Evolutionary conservation across 1,140 invertebrate species (phyloP).

Genomic region (Dendroctonus valens): DNA sequence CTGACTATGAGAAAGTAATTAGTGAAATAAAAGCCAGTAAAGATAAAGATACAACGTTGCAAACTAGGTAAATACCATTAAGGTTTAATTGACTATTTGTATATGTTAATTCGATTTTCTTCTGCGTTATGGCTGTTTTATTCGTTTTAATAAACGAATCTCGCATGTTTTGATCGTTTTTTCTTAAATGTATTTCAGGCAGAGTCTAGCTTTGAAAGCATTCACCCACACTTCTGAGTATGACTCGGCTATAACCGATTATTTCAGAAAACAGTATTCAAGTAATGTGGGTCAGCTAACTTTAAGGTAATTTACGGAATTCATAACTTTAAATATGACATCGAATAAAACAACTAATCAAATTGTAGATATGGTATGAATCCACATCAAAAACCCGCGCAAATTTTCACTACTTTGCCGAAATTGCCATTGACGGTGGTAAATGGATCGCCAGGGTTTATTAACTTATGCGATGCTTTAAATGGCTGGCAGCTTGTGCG

Average conservation of each 20-base stretch:
- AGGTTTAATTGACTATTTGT: background rate
- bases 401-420: constrained; percentile 80
- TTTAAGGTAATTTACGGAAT: constrained; percentile 51
- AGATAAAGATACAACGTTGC: constrained; percentile 63
- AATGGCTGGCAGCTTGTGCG: constrained; percentile 96
- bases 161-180: background rate
- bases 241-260: constrained; percentile 92
- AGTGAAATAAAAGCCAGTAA: constrained; percentile 62
- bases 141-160: background rate
- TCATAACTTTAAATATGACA: too few relatives aligned
- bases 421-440: constrained; percentile 85
- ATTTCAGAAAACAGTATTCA: constrained; percentile 90
- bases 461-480: constrained; percentile 95
- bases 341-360: too few relatives aligned
- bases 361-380: constrained; percentile 89
- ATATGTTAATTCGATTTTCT: too few relatives aligned
- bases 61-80: constrained; percentile 64
- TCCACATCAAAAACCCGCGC: constrained; percentile 95
- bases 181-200: constrained; percentile 52
- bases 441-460: constrained; percentile 95
- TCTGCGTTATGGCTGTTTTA: background rate
- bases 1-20: constrained; percentile 79
- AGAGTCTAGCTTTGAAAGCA: constrained; percentile 83
- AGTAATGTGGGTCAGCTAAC: constrained; percentile 74
- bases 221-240: constrained; percentile 96